Percentiles rank a stretch among this genome's conserved stretches.
Conservation (phyloP, 1,140 invertebrate genomes). For the Drosophila lacertosa region DNA sequence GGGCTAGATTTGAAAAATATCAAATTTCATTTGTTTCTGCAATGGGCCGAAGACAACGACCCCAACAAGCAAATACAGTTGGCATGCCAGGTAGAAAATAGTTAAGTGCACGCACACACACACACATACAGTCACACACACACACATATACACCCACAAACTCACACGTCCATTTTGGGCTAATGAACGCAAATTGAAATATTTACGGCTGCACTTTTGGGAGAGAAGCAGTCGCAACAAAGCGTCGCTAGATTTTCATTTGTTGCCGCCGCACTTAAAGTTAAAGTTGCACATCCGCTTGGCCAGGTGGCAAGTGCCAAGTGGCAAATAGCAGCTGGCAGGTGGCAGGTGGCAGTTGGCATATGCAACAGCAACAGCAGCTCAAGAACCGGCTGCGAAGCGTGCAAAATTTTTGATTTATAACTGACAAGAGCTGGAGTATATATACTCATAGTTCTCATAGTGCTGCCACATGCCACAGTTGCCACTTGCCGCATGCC, state of each 20-base stretch:
- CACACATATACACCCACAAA: background rate
- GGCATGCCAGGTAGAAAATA: slow-evolving; percentile 23
- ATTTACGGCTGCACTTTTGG: slow-evolving; percentile 75
- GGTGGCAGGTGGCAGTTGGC: slow-evolving; percentile 16
- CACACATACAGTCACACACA: slow-evolving; percentile 3
- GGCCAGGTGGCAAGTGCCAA: slow-evolving; percentile 16
- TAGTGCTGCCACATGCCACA: background rate
- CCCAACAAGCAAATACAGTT: background rate
- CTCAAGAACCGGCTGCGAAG: slow-evolving; percentile 47
- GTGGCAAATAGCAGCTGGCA: too few species aligned
- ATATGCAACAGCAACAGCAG: slow-evolving; percentile 2
- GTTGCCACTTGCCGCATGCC: slow-evolving; percentile 9
- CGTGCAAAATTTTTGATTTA: slow-evolving; percentile 73
- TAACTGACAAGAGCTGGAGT: slow-evolving; percentile 41
- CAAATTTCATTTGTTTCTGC: slow-evolving; percentile 17
- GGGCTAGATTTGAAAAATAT: slow-evolving; percentile 18
- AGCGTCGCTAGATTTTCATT: slow-evolving; percentile 67
- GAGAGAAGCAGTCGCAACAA: slow-evolving; percentile 38
- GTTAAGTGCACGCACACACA: slow-evolving; percentile 6
- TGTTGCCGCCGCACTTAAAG: slow-evolving; percentile 37
- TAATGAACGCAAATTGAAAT: slow-evolving; percentile 76
- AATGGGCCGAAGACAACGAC: background rate
- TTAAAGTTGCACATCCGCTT: slow-evolving; percentile 6
- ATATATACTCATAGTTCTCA: slow-evolving; percentile 3
- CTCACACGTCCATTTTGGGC: slow-evolving; percentile 35